These are phyloP conservation scores for Lepilemur ruficaudatus DNA, from an alignment of 2,797 vertebrate species.

Conservation along the genomic window DNA sequence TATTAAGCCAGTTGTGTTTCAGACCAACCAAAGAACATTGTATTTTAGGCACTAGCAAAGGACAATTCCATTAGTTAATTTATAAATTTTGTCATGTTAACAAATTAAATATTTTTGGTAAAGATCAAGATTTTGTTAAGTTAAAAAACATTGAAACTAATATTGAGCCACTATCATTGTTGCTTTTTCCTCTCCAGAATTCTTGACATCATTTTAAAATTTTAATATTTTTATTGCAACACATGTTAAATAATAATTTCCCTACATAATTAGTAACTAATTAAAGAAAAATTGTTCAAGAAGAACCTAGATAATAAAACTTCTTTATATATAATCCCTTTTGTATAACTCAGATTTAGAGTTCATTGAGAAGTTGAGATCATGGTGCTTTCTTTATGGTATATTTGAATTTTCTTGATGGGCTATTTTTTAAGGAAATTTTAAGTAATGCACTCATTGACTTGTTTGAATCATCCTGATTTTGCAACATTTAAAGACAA, in stretches of 20 bases:
- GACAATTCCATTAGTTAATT: not conserved
- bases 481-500: not conserved
- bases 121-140: not conserved
- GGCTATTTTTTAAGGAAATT: not conserved
- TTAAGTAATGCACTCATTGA: not conserved
- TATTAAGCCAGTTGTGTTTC: not conserved
- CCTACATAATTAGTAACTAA: not conserved
- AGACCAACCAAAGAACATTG: not conserved
- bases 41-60: not conserved
- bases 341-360: not conserved
- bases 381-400: not conserved
- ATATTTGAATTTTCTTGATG: not conserved
- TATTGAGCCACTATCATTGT: not conserved
- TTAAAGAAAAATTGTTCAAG: not conserved
- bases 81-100: not conserved
- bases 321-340: not conserved
- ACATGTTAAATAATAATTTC: not conserved
- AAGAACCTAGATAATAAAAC: not conserved
- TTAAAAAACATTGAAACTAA: not conserved
- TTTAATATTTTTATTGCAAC: not conserved
- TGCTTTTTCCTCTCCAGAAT: not conserved
- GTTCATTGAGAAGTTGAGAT: not conserved
- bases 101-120: conserved; percentile 2
- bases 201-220: not conserved
- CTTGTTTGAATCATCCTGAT: not conserved